phyloP scores from a whole-genome alignment of 2,113 vertebrate genomes.

The Gallinago undulata region DNA sequence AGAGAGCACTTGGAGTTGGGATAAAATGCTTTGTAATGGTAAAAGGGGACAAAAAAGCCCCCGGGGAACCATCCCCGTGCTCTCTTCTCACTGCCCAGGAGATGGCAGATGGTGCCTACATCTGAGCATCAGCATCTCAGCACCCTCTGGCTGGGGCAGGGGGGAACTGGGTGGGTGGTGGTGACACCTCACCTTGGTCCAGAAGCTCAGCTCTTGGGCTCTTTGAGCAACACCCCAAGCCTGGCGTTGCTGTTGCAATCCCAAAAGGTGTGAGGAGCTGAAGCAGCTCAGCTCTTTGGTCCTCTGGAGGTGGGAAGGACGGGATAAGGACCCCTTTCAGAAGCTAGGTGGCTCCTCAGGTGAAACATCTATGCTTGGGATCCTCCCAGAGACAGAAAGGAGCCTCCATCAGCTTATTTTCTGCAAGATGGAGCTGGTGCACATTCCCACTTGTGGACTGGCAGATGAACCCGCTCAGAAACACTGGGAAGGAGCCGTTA shows the following conservation, averaged over 20 bases:
- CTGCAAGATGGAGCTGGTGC: neutral
- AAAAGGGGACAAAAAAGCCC: neutral
- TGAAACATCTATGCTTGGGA: neutral
- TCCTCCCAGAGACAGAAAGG: neutral
- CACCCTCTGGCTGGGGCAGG: accelerated
- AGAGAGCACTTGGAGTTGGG: neutral
- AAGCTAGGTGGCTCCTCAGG: neutral
- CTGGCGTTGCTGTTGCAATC: accelerated
- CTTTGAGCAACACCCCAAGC: accelerated
- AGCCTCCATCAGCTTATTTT: neutral
- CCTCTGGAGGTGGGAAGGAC: neutral
- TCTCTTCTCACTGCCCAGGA: conserved; percentile 2
- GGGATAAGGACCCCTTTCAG: neutral
- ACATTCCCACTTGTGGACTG: neutral
- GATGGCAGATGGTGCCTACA: conserved; percentile 26
- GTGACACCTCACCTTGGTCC: neutral
- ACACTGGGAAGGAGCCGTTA: neutral
- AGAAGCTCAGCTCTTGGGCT: accelerated
- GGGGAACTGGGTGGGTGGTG: neutral
- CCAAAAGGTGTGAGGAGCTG: neutral
- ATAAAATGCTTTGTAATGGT: neutral
- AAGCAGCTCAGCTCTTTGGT: neutral
- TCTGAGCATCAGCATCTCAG: neutral
- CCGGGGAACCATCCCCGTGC: neutral
- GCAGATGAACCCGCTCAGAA: neutral